Conservation (phyloP, 1,140 invertebrate genomes). For the Spodoptera frugiperda region DNA sequence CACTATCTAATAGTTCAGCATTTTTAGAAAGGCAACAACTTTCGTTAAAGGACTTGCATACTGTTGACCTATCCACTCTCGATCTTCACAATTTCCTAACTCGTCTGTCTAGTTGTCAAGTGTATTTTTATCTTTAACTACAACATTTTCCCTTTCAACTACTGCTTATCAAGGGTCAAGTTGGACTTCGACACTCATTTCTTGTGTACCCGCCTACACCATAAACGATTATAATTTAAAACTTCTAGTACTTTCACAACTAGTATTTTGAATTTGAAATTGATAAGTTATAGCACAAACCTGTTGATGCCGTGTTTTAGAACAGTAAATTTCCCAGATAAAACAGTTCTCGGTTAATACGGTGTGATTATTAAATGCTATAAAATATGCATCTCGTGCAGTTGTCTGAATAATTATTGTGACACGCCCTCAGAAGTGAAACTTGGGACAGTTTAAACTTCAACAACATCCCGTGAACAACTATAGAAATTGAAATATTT, state of each 20-base stretch:
- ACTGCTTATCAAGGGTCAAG: slow-evolving; percentile 21
- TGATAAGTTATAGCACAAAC: slow-evolving; percentile 23
- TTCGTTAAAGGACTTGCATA: slow-evolving; percentile 39
- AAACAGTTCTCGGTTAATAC: slow-evolving; percentile 13
- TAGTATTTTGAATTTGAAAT: slow-evolving; percentile 28
- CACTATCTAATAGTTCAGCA: slow-evolving; percentile 28
- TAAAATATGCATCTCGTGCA: slow-evolving; percentile 39
- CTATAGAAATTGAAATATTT: background rate
- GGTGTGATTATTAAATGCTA: background rate
- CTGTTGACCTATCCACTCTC: slow-evolving; percentile 36
- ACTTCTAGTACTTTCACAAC: slow-evolving; percentile 34
- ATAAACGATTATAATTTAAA: slow-evolving; percentile 42
- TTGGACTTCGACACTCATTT: slow-evolving; percentile 6
- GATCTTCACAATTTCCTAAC: background rate
- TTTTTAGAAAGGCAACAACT: slow-evolving; percentile 38
- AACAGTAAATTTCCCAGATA: slow-evolving; percentile 18
- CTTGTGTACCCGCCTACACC: slow-evolving; percentile 8
- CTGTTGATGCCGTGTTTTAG: slow-evolving; percentile 23
- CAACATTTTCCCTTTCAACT: slow-evolving; percentile 46
- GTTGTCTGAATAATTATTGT: slow-evolving; percentile 33
- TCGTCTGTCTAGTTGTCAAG: slow-evolving; percentile 15
- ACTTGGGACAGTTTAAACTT: background rate
- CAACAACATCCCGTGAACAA: background rate
- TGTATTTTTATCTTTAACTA: slow-evolving; percentile 16
- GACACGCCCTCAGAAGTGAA: slow-evolving; percentile 12